phyloP scores from a whole-genome alignment of 2,888 invertebrate species.

The Phyto melanocephala region DNA sequence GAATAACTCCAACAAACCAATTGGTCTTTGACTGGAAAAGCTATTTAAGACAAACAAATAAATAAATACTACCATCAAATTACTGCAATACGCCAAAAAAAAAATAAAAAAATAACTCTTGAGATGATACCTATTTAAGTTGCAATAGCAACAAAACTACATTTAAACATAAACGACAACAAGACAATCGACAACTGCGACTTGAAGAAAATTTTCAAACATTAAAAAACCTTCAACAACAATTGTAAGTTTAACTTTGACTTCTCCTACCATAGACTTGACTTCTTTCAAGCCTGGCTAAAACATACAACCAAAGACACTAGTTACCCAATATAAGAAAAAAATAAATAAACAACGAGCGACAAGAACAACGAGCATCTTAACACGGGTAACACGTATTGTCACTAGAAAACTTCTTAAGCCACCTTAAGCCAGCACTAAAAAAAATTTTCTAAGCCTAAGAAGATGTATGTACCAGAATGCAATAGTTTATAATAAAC shows the following conservation, averaged over 20 bases:
- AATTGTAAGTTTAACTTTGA: constrained; percentile 64
- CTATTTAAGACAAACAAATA: constrained; percentile 58
- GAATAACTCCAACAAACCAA: constrained; percentile 38
- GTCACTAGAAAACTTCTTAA: constrained; percentile 57
- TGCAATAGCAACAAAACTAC: constrained; percentile 70
- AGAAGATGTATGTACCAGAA: constrained; percentile 44
- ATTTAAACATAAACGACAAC: constrained; percentile 78
- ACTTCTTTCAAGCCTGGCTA: constrained; percentile 37
- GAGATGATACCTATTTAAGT: constrained; percentile 15
- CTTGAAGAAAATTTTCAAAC: constrained; percentile 44
- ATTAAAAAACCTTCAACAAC: constrained; percentile 44
- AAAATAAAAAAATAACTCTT: constrained; percentile 56
- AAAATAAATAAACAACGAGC: constrained; percentile 40
- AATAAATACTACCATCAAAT: constrained; percentile 63
- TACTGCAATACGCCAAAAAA: constrained; percentile 56
- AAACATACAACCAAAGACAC: background rate
- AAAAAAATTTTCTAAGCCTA: constrained; percentile 31
- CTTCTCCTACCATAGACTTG: constrained; percentile 48
- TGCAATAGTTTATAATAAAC: background rate
- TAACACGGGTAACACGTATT: constrained; percentile 66
- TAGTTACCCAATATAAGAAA: background rate
- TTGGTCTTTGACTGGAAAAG: constrained; percentile 46
- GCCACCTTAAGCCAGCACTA: constrained; percentile 56
- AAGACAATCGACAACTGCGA: constrained; percentile 76
- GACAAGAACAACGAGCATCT: constrained; percentile 64